Base-by-base conservation (phyloP, 2,888 invertebrate genomes). In the Ochlodes sylvanus region DNA sequence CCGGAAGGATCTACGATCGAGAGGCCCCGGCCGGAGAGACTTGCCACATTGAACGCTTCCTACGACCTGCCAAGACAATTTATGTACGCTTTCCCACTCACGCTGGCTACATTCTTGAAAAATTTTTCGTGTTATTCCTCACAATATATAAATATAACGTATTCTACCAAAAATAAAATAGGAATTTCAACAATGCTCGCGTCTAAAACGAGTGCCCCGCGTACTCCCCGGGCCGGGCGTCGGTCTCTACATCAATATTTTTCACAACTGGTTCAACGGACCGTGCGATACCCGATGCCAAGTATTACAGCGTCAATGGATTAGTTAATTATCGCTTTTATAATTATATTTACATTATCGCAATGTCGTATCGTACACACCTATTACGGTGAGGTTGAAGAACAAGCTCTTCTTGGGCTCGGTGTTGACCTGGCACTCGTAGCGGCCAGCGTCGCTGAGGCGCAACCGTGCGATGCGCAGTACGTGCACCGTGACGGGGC, bases 381-480 rank as follows among this genome's bases (percentile, higher is more conserved):
- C 95, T 77, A 94, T 85, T 32, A 96, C 95, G 14, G 94, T 94
- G 62, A 96, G 94, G 77, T 94, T 94, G 77, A 95, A 94, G 76
- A 95, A 94, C 74, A 95, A 93, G 89, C 95, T 96, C 90, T 96
- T 94, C 85, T 96, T 96, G 47, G 96, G 96, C 79, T 96, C 96
- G 0, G 96, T 96, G 88, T 96, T 96, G 78, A 96, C 94, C 88
- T 96, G 96, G 79, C 96, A 96, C 90, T 96, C 96, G 89, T 96
- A 96, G 73, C 94, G 94, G 71, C 96, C 96, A 2, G 94, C 90
- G 86, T 96, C 96, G 21, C 90, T 78, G 63, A 87, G 80, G 70
- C 94, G 94, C 70, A 95, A 94, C n/a, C 93, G 93, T 75, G 93
- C 92, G 73, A 96, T 94, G 76, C 93, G 90, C 75, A 96, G 91